Evolutionary conservation across 1,140 invertebrate genomes (phyloP), one percentile per base, ranked within the genome.

Genomic region (Monomorium pharaonis): DNA sequence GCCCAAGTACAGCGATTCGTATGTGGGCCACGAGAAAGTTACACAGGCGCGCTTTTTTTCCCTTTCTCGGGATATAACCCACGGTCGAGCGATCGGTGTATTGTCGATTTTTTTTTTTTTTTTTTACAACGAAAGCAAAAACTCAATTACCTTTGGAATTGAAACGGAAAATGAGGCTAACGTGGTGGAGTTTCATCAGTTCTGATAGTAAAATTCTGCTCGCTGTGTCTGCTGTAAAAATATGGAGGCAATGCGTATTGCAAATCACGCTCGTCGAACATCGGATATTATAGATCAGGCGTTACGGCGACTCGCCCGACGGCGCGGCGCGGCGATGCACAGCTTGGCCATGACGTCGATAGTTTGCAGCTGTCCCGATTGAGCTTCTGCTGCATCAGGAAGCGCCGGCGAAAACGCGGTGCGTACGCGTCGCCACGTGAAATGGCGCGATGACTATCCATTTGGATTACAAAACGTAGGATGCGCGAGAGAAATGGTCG

Each of bases 21-120:
- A 93, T 93, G 92, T 94, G 91, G 93, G 93, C 92, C 93, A 94
- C 90, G 93, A 92, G 93, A 94, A 94, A 94, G 93, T 93, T 90
- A 86, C 87, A 88, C 44, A 10, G 86, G 87, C 87, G 87, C 89
- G 89, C 89, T 91, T 92, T 92, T 92, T 92, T 87, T 86, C 85
- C 86, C 76, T 42, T 10, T 37, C 49, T 80, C 81, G 83, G 69
- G 78, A 84, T 67, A 63, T 76, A 78, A n/a, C 86, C 89, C 75
- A 49, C 88, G 58, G 54, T 30, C 70, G 78, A 63, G 44, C 47
- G 37, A 54, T 70, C 7, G 1, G 27, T 51, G 10, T 65, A 60
- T 69, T 47, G 4, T 14, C 2, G 10, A 7, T 37, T 37, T 49
- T 49, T 49, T 74, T 44, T 67, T 44, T 67, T 10, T 4, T 10